Conservation (phyloP, 2,113 vertebrate species). For the Archilochus colubris region DNA sequence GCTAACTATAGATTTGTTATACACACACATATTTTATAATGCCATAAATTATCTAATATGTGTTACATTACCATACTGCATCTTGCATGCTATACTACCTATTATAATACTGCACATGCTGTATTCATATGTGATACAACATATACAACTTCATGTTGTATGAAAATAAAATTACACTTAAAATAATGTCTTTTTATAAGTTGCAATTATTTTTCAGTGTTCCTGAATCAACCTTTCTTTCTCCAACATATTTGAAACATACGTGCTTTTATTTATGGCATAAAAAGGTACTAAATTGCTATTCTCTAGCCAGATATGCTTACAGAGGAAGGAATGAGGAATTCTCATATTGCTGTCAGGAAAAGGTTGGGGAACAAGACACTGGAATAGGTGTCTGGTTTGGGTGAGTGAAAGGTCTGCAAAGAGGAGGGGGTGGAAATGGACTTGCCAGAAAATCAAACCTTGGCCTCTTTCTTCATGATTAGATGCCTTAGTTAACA, state of each 20-base stretch:
- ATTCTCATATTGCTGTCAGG: background rate
- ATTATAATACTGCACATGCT: background rate
- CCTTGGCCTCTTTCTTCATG: background rate
- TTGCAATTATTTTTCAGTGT: background rate
- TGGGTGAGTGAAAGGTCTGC: background rate
- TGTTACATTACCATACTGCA: background rate
- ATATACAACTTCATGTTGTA: background rate
- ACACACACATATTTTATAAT: background rate
- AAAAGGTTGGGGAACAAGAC: background rate
- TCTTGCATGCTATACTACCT: background rate
- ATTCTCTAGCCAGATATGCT: background rate
- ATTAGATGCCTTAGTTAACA: background rate
- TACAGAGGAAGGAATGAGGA: background rate
- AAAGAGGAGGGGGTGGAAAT: background rate
- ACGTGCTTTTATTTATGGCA: background rate
- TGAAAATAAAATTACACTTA: background rate
- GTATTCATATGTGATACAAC: background rate
- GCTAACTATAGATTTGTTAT: background rate
- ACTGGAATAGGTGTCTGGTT: background rate
- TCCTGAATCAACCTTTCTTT: background rate
- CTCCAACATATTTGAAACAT: background rate
- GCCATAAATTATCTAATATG: background rate
- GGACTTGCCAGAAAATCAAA: background rate
- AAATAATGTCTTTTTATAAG: background rate
- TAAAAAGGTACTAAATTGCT: background rate